Base-by-base conservation (phyloP, 2,888 invertebrate genomes). In the Mythimna albipuncta region DNA sequence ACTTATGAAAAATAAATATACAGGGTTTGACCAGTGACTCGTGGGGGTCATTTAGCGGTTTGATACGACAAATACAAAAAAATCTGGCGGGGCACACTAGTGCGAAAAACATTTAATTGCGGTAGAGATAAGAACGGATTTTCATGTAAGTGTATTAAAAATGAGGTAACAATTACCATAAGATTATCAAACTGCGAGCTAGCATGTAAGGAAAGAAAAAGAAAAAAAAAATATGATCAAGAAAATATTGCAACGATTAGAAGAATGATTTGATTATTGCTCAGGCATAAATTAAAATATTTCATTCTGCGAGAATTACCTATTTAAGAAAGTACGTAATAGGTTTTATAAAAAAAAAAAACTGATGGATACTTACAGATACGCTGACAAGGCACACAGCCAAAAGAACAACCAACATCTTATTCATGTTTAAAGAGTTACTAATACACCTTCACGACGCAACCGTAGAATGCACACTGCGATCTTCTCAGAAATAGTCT, bases 361-460 rank as follows among this genome's bases (percentile, higher is more conserved):
- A 41, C 13, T 21, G 16, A 10, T 1, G 6, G 26, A 6, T 35
- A 57, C 93, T 93, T 70, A 94, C 26, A 26, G 26, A 26, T 26
- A 26, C 94, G 75, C 89, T 91, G 73, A 93, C 85, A 72, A 95
- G 91, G 90, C 94, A 94, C 55, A 94, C 84, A 62, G 92, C 93
- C 88, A 95, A 70, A 55, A 94, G 70, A 4, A 94, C 78, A 61
- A 94, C 86, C 16, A 94, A 75, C 5, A 89, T 77, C 79, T 94
- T 95, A 85, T 94, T 93, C 94, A 95, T 95, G 47, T 87, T 93
- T 84, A 71, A 32, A 65, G 62, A 55, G 35, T 52, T 77, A 70
- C n/a, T 63, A 41, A 54, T 0, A 73, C 89, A 87, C 90, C 89
- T 79, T 88, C 67, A 75, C 89, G 71, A 79, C 54, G 76, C 84